These are phyloP conservation scores for Microctenopoma steveboyesi DNA, from an alignment of 2,797 vertebrate species.

Conservation along the genomic window DNA sequence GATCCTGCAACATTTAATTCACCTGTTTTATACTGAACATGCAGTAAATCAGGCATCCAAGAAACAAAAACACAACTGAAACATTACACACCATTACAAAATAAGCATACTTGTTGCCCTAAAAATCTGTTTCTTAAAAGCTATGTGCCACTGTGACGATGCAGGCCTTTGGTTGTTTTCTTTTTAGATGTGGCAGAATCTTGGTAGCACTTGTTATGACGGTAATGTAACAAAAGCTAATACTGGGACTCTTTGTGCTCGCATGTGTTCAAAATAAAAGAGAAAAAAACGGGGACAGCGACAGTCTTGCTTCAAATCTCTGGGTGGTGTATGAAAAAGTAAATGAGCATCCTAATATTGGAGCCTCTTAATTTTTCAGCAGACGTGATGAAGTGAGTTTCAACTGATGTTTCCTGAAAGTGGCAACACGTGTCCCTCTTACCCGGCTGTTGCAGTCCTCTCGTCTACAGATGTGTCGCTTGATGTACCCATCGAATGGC, in stretches of 20 bases:
- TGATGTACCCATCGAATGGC: constrained; percentile 85
- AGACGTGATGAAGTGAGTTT: constrained; percentile 84
- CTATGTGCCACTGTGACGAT: constrained; percentile 18
- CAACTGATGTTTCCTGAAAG: constrained; percentile 88
- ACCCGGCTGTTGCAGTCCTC: constrained; percentile 78
- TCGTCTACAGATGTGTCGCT: constrained; percentile 86
- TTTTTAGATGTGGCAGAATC: constrained; percentile 50
- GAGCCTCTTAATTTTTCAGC: constrained; percentile 83
- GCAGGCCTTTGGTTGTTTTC: constrained; percentile 53
- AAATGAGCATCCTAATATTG: constrained; percentile 82
- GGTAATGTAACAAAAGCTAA: constrained; percentile 65
- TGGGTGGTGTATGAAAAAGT: constrained; percentile 73
- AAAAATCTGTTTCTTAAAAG: constrained; percentile 42
- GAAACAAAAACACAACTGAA: constrained; percentile 19
- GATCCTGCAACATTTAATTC: constrained; percentile 20
- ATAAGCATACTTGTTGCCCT: constrained; percentile 31
- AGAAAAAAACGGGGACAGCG: constrained; percentile 47
- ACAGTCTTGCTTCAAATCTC: constrained; percentile 59
- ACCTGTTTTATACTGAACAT: constrained; percentile 19
- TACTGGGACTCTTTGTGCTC: constrained; percentile 56
- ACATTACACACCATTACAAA: constrained; percentile 38
- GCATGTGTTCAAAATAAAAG: constrained; percentile 53
- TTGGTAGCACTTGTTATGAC: constrained; percentile 58
- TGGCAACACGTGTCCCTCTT: constrained; percentile 87
- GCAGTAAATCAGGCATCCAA: constrained; percentile 18